A percentile compares a stretch with the other conserved stretches of the same genome.
Conservation (phyloP, 2,113 vertebrate species). For the Psammodynastes pulverulentus region DNA sequence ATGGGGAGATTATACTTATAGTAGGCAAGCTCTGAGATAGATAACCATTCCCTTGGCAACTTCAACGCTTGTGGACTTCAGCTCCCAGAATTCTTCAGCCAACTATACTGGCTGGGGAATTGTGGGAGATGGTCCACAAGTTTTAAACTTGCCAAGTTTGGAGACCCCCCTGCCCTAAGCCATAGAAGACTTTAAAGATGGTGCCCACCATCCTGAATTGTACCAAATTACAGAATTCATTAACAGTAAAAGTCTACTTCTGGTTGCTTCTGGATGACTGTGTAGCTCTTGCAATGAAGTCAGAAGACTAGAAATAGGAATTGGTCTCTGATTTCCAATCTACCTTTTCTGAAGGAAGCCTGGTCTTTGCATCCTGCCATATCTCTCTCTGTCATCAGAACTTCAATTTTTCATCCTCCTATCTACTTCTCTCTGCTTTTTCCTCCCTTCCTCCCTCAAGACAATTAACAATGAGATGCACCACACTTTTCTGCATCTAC, state of each 20-base stretch:
- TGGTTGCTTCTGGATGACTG: not conserved
- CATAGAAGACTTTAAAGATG: not conserved
- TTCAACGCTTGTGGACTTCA: not conserved
- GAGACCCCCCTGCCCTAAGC: not conserved
- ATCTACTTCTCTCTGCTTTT: not conserved
- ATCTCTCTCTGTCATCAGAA: not conserved
- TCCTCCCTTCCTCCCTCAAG: not conserved
- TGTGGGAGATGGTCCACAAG: not conserved
- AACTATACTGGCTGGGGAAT: not conserved
- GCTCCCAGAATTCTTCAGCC: not conserved
- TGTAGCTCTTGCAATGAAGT: not conserved
- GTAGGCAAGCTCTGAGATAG: not conserved
- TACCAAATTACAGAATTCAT: not conserved
- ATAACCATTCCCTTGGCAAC: not conserved
- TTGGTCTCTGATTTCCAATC: not conserved
- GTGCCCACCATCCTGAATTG: not conserved
- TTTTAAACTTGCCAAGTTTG: not conserved
- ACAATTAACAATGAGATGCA: not conserved
- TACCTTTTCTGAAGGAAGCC: not conserved
- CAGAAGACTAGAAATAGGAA: not conserved
- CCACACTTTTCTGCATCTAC: not conserved
- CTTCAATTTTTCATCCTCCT: not conserved
- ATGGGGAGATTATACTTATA: not conserved
- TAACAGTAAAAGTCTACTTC: not conserved
- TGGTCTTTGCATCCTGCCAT: not conserved